phyloP scores from a whole-genome alignment of 2,113 vertebrate genomes.

The Dicrurus megarhynchus region DNA sequence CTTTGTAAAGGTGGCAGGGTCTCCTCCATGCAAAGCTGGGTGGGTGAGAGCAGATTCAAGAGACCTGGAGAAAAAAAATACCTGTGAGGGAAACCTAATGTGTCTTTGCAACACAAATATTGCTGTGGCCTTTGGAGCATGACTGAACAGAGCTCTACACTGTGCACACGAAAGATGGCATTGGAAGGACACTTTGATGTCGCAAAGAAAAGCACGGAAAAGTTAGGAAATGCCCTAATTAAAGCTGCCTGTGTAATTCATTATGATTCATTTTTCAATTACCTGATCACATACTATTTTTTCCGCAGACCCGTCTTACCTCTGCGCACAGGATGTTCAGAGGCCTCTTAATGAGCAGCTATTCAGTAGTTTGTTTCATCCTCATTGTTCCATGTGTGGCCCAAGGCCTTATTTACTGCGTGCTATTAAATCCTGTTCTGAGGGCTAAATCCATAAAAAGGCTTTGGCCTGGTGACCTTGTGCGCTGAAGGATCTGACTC shows the following conservation, averaged over 20 bases:
- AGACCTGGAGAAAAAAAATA: neutral
- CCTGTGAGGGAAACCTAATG: neutral
- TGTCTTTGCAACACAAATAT: neutral
- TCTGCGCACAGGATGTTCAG: conserved; percentile 49
- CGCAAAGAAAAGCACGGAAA: neutral
- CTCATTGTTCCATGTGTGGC: conserved; percentile 66
- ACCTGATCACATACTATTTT: conserved; percentile 32
- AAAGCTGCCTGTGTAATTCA: conserved; percentile 13
- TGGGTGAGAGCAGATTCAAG: neutral
- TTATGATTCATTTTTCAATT: conserved; percentile 60
- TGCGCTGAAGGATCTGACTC: neutral
- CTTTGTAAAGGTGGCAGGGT: neutral
- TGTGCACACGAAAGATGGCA: neutral
- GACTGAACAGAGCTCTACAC: neutral
- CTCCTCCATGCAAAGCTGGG: neutral
- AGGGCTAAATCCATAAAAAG: conserved; percentile 61
- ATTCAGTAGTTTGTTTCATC: conserved; percentile 43
- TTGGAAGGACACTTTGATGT: neutral
- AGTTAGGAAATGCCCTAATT: conserved; percentile 46
- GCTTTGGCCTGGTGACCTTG: conserved; percentile 49
- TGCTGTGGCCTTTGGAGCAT: neutral
- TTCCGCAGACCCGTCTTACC: conserved; percentile 7
- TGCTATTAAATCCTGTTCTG: conserved; percentile 61
- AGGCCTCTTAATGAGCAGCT: conserved; percentile 32
- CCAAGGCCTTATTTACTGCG: conserved; percentile 42